Percentiles rank a stretch among this genome's conserved stretches.
These are phyloP conservation scores for Dryoscopus gambensis DNA, from an alignment of 2,113 vertebrate genomes.

Conservation along the genomic window DNA sequence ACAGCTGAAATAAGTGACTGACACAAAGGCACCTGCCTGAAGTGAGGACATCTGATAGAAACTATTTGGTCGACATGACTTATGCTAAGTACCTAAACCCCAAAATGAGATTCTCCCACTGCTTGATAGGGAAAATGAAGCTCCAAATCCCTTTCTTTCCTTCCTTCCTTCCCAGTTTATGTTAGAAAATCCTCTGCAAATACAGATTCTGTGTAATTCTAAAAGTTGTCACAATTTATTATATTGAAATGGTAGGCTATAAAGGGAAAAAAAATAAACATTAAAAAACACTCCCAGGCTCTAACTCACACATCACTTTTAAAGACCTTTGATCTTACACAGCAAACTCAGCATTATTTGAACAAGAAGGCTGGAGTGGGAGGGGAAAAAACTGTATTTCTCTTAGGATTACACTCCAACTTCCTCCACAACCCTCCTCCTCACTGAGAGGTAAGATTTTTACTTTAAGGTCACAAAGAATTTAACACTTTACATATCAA, in stretches of 20 bases:
- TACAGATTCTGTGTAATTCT: background rate
- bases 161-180: background rate
- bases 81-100: background rate
- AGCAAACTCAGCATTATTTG: background rate
- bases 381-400: background rate
- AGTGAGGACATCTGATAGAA: background rate
- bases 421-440: background rate
- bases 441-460: background rate
- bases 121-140: background rate
- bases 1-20: background rate
- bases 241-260: background rate
- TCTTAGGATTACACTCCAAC: background rate
- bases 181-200: background rate
- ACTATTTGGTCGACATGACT: background rate
- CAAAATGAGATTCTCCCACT: background rate
- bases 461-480: background rate
- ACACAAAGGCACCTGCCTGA: background rate
- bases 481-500: background rate
- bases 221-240: background rate
- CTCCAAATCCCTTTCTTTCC: background rate
- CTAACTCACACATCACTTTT: background rate
- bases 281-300: background rate
- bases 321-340: background rate
- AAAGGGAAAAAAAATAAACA: background rate
- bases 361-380: background rate